Evolutionary conservation across 2,888 invertebrate species (phyloP).

Genomic region (Epiperipatus broadwayi): DNA sequence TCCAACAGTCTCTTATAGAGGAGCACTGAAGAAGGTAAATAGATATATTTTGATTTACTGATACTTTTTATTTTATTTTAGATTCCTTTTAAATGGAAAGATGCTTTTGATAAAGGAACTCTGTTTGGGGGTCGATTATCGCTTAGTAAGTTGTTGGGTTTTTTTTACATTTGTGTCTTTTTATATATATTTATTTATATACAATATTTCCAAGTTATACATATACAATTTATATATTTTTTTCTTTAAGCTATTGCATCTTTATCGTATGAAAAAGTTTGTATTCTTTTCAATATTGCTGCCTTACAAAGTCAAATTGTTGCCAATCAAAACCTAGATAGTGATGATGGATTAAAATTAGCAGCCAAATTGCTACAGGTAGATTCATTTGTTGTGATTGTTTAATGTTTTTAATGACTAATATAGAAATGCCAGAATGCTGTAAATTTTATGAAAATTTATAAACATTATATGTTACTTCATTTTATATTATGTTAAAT

Average conservation of each 20-base stretch:
- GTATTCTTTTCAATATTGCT: constrained; percentile 86
- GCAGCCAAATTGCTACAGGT: constrained; percentile 82
- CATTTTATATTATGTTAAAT: too few species aligned
- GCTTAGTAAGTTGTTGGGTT: constrained; percentile 46
- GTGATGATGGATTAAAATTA: constrained; percentile 76
- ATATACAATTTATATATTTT: constrained; percentile 12
- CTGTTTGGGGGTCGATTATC: constrained; percentile 80
- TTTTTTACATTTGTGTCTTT: constrained; percentile 10
- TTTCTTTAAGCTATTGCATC: constrained; percentile 55
- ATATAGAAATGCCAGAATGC: not conserved
- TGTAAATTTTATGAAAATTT: not conserved
- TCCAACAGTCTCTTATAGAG: too few species aligned
- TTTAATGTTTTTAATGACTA: not conserved
- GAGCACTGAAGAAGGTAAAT: too few species aligned
- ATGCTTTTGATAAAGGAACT: constrained; percentile 89
- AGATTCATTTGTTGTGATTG: constrained; percentile 14
- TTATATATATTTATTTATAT: constrained; percentile 7
- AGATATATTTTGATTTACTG: constrained; percentile 10
- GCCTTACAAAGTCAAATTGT: constrained; percentile 78
- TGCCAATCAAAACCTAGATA: constrained; percentile 59
- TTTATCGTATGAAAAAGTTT: constrained; percentile 75
- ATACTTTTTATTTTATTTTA: constrained; percentile 33
- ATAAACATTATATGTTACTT: too few species aligned
- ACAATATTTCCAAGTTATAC: not conserved
- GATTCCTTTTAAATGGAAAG: constrained; percentile 97